A percentile compares a stretch with the other conserved stretches of the same genome.
phyloP scores from a whole-genome alignment of 2,113 vertebrate species.

The Limanda limanda region DNA sequence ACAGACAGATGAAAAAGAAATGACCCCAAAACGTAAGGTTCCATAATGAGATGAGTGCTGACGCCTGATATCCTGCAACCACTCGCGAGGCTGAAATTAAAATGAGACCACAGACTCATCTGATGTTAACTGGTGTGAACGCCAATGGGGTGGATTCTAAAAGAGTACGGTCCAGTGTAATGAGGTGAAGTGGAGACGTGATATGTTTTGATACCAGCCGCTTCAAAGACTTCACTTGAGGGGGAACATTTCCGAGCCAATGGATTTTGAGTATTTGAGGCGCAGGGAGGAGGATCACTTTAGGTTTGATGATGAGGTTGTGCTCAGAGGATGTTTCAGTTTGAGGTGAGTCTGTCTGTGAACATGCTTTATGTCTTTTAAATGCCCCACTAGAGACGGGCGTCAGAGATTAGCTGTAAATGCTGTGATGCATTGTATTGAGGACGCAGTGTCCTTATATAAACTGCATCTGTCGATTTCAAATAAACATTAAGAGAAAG shows the following conservation, averaged over 20 bases:
- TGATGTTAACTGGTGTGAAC: slow-evolving; percentile 25
- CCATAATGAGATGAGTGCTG: slow-evolving; percentile 22
- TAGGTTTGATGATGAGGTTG: not conserved
- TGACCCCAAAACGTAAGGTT: not conserved
- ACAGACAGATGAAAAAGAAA: not conserved
- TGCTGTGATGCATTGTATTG: no score
- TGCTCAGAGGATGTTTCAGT: no score
- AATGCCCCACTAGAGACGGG: no score
- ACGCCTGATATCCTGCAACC: not conserved
- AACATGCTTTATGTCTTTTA: no score
- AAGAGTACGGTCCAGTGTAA: not conserved
- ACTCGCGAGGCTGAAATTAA: slow-evolving; percentile 29
- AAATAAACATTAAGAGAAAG: no score
- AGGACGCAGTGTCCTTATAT: no score
- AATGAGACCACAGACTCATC: slow-evolving; percentile 5
- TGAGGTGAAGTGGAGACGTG: slow-evolving; percentile 8
- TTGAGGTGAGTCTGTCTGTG: no score
- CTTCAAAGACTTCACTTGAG: not conserved
- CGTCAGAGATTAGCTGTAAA: no score
- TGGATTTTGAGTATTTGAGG: not conserved
- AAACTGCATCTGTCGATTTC: no score
- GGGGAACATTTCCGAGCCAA: not conserved
- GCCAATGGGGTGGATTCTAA: not conserved
- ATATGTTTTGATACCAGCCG: slow-evolving; percentile 8
- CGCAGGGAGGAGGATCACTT: slow-evolving; percentile 5